Evolutionary conservation across 2,888 invertebrate species (phyloP).

Genomic region (Athalia circularis): DNA sequence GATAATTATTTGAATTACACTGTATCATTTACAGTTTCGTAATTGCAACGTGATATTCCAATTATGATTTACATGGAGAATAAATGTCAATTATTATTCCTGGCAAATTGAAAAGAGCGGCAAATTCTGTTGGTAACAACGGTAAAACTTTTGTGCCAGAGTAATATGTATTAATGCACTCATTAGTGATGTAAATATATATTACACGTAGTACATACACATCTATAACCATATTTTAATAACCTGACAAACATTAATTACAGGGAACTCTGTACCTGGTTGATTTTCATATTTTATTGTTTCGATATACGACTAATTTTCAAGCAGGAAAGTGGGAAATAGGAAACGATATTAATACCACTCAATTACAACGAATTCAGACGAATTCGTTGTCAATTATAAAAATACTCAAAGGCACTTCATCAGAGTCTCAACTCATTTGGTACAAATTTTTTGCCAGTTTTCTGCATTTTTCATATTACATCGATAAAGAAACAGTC

Average conservation of each 20-base stretch:
- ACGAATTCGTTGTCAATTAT: no score
- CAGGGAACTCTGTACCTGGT: background rate
- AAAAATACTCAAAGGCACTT: slow-evolving; percentile 68
- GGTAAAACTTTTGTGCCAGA: background rate
- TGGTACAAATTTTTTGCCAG: slow-evolving; percentile 26
- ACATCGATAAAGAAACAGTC: slow-evolving; percentile 11
- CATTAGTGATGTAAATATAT: background rate
- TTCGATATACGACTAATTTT: slow-evolving; percentile 49
- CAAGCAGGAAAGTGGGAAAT: slow-evolving; percentile 25
- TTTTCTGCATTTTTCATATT: background rate
- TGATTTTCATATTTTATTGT: slow-evolving; percentile 38
- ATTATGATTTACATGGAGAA: slow-evolving; percentile 1
- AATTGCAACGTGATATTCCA: background rate
- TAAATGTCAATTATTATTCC: background rate
- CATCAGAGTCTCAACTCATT: slow-evolving; percentile 57
- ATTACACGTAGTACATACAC: background rate
- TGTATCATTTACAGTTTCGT: no score
- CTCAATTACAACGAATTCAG: no score
- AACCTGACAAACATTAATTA: background rate
- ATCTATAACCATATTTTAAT: background rate
- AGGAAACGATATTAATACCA: background rate
- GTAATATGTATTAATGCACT: background rate
- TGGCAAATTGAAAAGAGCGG: background rate
- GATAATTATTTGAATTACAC: no score
- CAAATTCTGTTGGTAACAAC: background rate